Evolutionary conservation across 53 echinoderm and acorn worm species (phyloP), one percentile per base, ranked within the genome.

Genomic region (Crossaster papposus): DNA sequence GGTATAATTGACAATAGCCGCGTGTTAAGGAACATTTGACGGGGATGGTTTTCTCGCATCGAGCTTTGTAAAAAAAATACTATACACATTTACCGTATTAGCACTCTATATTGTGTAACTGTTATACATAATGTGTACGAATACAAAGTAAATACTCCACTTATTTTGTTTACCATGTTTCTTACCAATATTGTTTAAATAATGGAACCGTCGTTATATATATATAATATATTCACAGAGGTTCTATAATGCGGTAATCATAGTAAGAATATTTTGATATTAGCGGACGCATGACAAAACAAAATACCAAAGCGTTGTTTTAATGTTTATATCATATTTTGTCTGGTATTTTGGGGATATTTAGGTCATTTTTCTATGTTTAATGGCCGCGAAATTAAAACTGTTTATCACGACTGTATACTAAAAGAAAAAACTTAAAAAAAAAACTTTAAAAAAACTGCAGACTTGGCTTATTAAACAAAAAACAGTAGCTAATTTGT

Each of bases 291-390:
- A 77, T 87, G 77, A 87, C 74, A 85, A 77, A 73, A 77, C 37
- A 0, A 44, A 44, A 87, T 87, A 87, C 87, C 87, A 87, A 87
- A 87, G 87, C 87, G 62, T 87, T 87, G 87, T 87, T 87, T 87
- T 87, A 87, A 58, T 87, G 87, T 87, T 87, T 54, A 87, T 87
- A 77, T 82, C 36, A 62, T 62, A 36, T 86, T 86, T 87, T 87
- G 62, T 77, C 87, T 87, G 87, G 87, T 87, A 87, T 87, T 75
- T 84, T 34, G 77, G 87, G 77, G 30, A 72, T 31, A 73, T 44
- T 77, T 83, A 51, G 62, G 81, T 81, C 62, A 78, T 81, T 50
- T 82, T 83, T 83, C 70, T 83, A 83, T 83, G 83, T 83, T 83
- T 65, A 33, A 37, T 65, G 64, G 70, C 83, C 83, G 63, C 68